Evolutionary conservation across 2,113 vertebrate genomes (phyloP), one percentile per base, ranked within the genome.

Genomic region (Canis aureus): DNA sequence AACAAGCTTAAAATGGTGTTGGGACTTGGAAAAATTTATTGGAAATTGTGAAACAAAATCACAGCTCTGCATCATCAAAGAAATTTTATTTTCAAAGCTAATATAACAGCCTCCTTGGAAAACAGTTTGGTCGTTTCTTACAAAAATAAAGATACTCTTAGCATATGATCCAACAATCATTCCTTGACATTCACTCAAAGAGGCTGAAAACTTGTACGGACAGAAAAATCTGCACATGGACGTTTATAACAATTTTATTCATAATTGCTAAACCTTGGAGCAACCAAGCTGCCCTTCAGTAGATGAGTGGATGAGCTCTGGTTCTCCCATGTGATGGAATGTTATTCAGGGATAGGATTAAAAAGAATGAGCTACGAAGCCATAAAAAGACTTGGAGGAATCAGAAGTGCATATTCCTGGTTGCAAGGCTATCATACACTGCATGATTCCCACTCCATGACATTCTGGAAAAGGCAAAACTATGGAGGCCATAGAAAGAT

Each of bases 381-480:
- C 27, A 5, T 4, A 3, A 19, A 9, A 3, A n/a, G 76, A 2
- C 51, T 4, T 19, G 29, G 16, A 53, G 17, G 29, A 19, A 5
- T 8, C 74, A 2, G 43, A 16, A 8, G 43, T 4, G 0, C 76
- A 29, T 29, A 0, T 11, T 5, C 4, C 49, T 1, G 19, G 49
- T 11, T 23, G 6, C 35, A 43, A 43, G 22, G 71, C 71, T 12
- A 25, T 17, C 1, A 2, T 7, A 6, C 2, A 38, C 20, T 13
- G 6, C 3, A 17, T 17, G 66, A n/a, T 25, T 25, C 38, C 73
- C 13, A 23, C 38, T 74, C 73, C 2, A 8, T 10, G 76, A 20
- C 49, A 1, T 5, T 53, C 76, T 11, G 27, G 43, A 27, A 16
- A 32, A 53, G 8, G 29, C 17, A 5, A 16, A 32, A 20, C 5